These are phyloP conservation scores for Macquaria australasica DNA, from an alignment of 2,113 vertebrate genomes.

Conservation along the genomic window DNA sequence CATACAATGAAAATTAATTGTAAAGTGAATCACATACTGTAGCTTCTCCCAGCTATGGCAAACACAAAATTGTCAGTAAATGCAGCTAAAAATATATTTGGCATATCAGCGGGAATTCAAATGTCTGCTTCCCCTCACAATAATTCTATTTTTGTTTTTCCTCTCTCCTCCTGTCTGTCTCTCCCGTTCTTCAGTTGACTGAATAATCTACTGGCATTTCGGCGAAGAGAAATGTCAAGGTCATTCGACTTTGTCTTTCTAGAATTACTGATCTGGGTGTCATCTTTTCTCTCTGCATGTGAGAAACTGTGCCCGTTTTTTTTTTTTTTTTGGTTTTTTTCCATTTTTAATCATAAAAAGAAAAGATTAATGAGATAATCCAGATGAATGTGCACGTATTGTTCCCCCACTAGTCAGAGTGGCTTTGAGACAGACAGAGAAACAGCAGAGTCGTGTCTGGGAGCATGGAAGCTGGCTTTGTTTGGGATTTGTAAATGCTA, in stretches of 20 bases:
- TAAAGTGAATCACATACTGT: constrained; percentile 15
- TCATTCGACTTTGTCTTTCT: constrained; percentile 72
- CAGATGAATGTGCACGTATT: constrained; percentile 40
- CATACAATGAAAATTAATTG: not conserved
- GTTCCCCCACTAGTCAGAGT: constrained; percentile 15
- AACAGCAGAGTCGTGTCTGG: constrained; percentile 43
- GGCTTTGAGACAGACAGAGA: constrained; percentile 53
- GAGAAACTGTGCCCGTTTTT: not conserved
- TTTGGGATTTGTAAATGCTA: constrained; percentile 75
- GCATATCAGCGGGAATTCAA: constrained; percentile 57
- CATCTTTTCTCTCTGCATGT: constrained; percentile 32
- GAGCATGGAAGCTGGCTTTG: constrained; percentile 48
- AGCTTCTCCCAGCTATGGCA: constrained; percentile 8
- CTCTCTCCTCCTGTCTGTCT: constrained; percentile 55
- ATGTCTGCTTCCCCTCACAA: constrained; percentile 59
- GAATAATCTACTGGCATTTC: constrained; percentile 80
- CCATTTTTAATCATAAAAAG: constrained; percentile 54
- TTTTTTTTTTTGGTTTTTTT: not conserved
- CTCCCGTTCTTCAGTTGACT: constrained; percentile 66
- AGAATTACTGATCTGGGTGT: constrained; percentile 68
- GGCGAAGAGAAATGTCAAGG: constrained; percentile 82
- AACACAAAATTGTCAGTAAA: constrained; percentile 34
- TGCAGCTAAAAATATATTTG: constrained; percentile 51
- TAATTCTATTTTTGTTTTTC: constrained; percentile 55
- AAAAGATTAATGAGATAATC: constrained; percentile 66